Conservation (phyloP, 2,797 vertebrate species). For the Muraenolepis orangiensis region DNA sequence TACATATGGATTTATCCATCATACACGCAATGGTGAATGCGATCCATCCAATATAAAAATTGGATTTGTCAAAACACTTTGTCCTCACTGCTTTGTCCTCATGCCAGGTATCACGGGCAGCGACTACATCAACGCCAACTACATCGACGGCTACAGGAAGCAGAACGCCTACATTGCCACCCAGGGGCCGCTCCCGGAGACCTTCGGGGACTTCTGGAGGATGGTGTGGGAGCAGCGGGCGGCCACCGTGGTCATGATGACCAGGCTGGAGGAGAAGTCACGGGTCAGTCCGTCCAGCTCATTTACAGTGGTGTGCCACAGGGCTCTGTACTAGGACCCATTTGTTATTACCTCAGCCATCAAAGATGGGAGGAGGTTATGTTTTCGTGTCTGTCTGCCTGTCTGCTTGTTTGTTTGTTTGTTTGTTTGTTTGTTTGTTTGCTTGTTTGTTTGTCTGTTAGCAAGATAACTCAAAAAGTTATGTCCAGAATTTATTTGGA, state of each 20-base stretch:
- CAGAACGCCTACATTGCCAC: slow-evolving; percentile 98
- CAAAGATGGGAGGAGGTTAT: no score
- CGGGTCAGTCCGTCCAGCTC: slow-evolving; percentile 72
- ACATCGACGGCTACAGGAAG: slow-evolving; percentile 96
- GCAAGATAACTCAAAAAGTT: no score
- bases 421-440: no score
- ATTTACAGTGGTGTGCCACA: slow-evolving; percentile 8
- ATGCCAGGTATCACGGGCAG: slow-evolving; percentile 88
- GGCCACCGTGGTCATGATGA: slow-evolving; percentile 98
- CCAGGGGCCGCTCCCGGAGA: slow-evolving; percentile 92
- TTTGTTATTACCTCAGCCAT: slow-evolving; percentile 11
- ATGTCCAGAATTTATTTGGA: no score
- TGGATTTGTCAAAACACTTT: background rate
- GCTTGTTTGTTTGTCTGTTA: no score
- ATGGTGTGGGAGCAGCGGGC: slow-evolving; percentile 99
- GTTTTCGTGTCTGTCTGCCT: no score
- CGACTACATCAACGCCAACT: slow-evolving; percentile 97
- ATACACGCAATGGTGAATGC: background rate
- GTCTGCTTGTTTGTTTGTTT: no score
- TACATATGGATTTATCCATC: no score
- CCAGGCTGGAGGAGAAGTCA: slow-evolving; percentile 94
- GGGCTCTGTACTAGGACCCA: background rate
- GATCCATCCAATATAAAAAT: background rate
- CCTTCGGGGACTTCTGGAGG: slow-evolving; percentile 96
- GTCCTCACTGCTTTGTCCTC: slow-evolving; percentile 8